Evolutionary conservation across 2,888 invertebrate genomes (phyloP), one percentile per base, ranked within the genome.

Genomic region (Halictus quadricinctus): DNA sequence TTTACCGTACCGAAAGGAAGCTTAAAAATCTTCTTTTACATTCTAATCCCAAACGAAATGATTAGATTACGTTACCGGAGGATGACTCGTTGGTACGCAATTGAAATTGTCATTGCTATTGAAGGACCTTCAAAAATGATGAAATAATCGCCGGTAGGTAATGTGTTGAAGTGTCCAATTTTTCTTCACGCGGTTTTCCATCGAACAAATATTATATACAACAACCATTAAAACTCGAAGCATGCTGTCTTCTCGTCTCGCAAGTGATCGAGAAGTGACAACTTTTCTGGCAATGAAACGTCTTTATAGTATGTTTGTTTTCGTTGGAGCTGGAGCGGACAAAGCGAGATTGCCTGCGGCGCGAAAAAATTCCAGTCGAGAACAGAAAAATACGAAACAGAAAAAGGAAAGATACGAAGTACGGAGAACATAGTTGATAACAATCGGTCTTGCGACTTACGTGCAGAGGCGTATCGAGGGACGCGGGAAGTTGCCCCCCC

Each of bases 401-500:
- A 46, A 46, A 82, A 69, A 76, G 29, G 50, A 60, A 79, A 69
- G 29, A 76, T 75, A 79, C 72, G 81, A 73, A 80, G 75, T 77
- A 81, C 79, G 84, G 81, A 70, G 73, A 58, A 88, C 87, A 88
- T 85, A 85, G 70, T 88, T 89, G 81, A 79, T 90, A 86, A 88
- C 83, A 90, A 89, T 88, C 79, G 87, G 91, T 91, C 93, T 91
- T 89, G 89, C 92, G 93, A 94, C 94, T 94, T 94, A 94, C 94
- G 93, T 94, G 93, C 92, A 92, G 90, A 93, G 92, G 92, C 89
- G 93, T 92, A 89, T 93, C 89, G 92, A 92, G 91, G 90, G 92
- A 92, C 91, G 93, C 93, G 93, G 93, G 93, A 92, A 91, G 93
- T 91, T 90, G 93, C 92, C 92, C 92, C 92, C 93, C 93, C 93